Conservation (phyloP, 2,113 vertebrate genomes). For the Morone chrysops region DNA sequence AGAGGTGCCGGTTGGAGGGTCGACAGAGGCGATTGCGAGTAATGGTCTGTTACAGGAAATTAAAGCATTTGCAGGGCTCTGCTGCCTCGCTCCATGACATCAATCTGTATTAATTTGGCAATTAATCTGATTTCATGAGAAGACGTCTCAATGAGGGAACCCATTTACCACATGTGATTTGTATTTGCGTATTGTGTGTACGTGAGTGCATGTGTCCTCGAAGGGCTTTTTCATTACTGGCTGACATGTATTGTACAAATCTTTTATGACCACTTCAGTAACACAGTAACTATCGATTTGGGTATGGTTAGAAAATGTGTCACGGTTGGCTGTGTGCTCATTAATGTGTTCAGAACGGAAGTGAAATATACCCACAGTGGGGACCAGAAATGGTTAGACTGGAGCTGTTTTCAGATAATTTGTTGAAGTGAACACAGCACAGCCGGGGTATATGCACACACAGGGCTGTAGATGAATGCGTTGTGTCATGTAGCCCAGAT, state of each 20-base stretch:
- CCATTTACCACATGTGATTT: conserved; percentile 40
- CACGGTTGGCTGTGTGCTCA: conserved; percentile 22
- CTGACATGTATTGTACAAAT: background rate
- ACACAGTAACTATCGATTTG: conserved; percentile 34
- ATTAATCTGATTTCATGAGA: conserved; percentile 75
- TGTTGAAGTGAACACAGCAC: conserved; percentile 24
- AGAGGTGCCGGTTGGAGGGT: conserved; percentile 25
- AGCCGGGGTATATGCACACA: conserved; percentile 18
- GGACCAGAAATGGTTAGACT: background rate
- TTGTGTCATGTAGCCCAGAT: conserved; percentile 52
- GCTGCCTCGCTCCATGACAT: conserved; percentile 47
- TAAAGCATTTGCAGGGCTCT: conserved; percentile 50
- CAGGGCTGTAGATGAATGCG: conserved; percentile 33
- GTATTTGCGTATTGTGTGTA: conserved; percentile 2
- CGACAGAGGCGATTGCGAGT: conserved; percentile 54
- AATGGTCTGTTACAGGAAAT: conserved; percentile 69
- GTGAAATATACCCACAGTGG: conserved; percentile 26
- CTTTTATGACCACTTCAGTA: conserved; percentile 25
- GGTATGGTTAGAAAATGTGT: conserved; percentile 12
- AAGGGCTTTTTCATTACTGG: conserved; percentile 12
- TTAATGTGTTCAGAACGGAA: conserved; percentile 15
- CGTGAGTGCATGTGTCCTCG: background rate
- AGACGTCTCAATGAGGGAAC: conserved; percentile 60
- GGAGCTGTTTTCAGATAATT: conserved; percentile 35
- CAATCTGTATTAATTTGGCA: conserved; percentile 65